Base-by-base conservation (phyloP, 2,797 vertebrate species). In the Squalus acanthias region DNA sequence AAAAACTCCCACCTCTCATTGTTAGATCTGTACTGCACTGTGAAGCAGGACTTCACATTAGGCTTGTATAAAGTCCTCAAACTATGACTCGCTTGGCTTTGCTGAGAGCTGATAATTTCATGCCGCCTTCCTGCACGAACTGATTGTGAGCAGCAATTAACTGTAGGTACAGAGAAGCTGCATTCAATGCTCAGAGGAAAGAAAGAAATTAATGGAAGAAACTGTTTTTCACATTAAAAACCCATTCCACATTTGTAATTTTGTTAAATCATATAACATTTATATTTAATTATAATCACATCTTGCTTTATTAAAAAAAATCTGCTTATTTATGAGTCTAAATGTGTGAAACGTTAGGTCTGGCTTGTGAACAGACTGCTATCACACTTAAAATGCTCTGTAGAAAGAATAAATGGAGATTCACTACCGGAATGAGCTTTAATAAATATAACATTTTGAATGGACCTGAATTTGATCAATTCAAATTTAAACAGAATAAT, bases 221-320 rank as follows among this genome's bases (percentile, higher is more conserved):
- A n/a, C 26, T 53, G n/a, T 26, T 17, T 60, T n/a, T 1, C 50
- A 76, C 50, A 76, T 95, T 76, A 53, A 76, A 76, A 76, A 74
- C 46, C n/a, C 39, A 93, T 93, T 69, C 33, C 63, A 46, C n/a
- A 69, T 69, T 93, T 93, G 91, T 67, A 92, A 92, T n/a, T 82
- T 65, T 92, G 91, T 46, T 46, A 93, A 69, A 69, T 67, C n/a
- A 5, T 67, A 46, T 65, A 69, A 39, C 60, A 93, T 67, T 67
- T 93, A 39, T 20, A 33, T 93, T 93, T 93, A 69, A 93, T 69
- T 67, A 69, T 93, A n/a, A 93, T 69, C 63, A 93, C 63, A 69
- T 93, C 22, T 67, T 46, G 63, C 2, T 33, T 57, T 89, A 20
- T 69, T 39, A 60, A 89, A 89, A 57, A 89, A 69, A 67, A 69